A percentile compares a stretch with the other conserved stretches of the same genome.
Evolutionary conservation across 1,140 invertebrate genomes (phyloP).

Genomic region (Copidosoma floridanum): DNA sequence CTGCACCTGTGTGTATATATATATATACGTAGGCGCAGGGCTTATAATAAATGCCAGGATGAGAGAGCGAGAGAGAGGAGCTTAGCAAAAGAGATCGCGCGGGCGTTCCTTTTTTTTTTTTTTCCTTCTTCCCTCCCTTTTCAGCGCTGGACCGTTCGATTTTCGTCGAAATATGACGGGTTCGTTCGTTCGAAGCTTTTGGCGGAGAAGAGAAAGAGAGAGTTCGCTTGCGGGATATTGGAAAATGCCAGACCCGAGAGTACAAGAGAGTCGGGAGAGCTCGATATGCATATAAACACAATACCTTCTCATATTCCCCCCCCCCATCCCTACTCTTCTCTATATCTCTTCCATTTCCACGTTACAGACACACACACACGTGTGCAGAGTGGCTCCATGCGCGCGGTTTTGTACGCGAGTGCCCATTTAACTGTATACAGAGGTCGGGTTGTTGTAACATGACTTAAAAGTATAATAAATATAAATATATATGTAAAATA

Average conservation of each 20-base stretch:
- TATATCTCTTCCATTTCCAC: no score
- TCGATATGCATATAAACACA: constrained; percentile 49
- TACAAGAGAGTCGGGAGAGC: constrained; percentile 20
- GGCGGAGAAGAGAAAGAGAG: constrained; percentile 23
- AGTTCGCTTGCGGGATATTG: no score
- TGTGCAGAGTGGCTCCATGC: no score
- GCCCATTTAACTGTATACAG: constrained; percentile 30
- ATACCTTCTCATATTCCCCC: no score
- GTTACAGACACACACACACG: neutral
- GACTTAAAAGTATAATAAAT: no score
- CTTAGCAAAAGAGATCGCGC: no score
- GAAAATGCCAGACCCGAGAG: constrained; percentile 43
- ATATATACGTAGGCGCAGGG: constrained; percentile 15
- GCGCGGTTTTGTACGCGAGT: constrained; percentile 21
- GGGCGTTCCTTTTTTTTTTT: no score
- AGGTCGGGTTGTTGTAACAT: constrained; percentile 27
- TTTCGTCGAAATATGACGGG: constrained; percentile 49
- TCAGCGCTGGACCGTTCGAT: constrained; percentile 43
- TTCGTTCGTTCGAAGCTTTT: no score
- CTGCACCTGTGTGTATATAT: constrained; percentile 6
- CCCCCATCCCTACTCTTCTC: no score
- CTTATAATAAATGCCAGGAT: constrained; percentile 52
- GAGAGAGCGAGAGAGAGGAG: no score
- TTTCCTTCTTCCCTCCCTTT: constrained; percentile 29
- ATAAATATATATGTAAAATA: constrained; percentile 32